These are phyloP conservation scores for Manis javanica DNA, from an alignment of 2,797 vertebrate genomes.

Conservation along the genomic window DNA sequence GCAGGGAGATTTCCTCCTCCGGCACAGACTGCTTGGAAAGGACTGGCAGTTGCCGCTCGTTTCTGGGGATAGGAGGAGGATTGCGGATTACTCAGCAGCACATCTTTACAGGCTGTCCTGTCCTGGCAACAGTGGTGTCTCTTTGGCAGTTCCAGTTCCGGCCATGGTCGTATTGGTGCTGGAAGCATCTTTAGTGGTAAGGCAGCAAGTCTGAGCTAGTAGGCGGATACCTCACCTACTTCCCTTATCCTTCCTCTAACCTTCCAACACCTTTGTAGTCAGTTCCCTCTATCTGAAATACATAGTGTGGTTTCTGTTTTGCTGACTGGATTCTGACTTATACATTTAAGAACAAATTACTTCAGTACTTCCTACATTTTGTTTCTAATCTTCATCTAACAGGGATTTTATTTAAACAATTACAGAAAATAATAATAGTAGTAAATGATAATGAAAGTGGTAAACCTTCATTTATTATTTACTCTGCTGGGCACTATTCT, in stretches of 20 bases:
- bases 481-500: neutral
- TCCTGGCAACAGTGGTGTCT: neutral
- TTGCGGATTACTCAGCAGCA: neutral
- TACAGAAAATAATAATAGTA: neutral
- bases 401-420: constrained; percentile 3
- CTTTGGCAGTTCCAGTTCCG: neutral
- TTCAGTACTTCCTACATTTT: neutral
- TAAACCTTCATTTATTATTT: neutral
- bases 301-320: neutral
- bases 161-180: neutral
- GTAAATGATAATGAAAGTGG: neutral
- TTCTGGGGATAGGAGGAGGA: neutral
- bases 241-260: neutral
- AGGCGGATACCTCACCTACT: neutral
- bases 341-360: neutral
- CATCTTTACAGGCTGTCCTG: neutral
- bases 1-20: neutral
- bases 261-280: neutral
- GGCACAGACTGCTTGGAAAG: neutral
- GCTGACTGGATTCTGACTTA: neutral
- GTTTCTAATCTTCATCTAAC: neutral
- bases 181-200: neutral
- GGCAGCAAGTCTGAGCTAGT: neutral
- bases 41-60: neutral
- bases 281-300: neutral